Percentiles rank a stretch among this genome's conserved stretches.
Evolutionary conservation across 1,140 invertebrate species (phyloP).

Genomic region (Brachionus asplanchnoidis): DNA sequence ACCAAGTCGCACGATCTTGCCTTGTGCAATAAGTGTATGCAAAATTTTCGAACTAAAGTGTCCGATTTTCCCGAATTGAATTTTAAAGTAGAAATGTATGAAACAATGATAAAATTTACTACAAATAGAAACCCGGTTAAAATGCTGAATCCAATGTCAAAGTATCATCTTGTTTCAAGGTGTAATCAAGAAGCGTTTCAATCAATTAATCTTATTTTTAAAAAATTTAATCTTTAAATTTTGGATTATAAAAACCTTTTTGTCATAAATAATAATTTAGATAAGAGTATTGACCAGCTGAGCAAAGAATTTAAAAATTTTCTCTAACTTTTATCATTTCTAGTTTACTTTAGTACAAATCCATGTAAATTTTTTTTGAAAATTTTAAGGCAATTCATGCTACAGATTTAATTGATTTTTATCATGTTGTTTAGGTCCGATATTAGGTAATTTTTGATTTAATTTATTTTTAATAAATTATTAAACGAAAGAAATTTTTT

Average conservation of each 20-base stretch:
- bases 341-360: not conserved
- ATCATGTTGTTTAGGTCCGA: not conserved
- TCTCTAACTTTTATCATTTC: not conserved
- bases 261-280: not conserved
- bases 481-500: not conserved
- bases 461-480: not conserved
- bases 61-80: conserved; percentile 11
- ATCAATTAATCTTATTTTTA: conserved; percentile 26
- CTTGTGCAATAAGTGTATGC: conserved; percentile 12
- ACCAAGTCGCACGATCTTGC: not conserved
- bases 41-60: not conserved
- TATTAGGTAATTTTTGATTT: not conserved
- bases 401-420: not conserved
- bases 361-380: not conserved
- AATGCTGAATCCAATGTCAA: not conserved
- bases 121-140: conserved; percentile 31
- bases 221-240: conserved; percentile 26
- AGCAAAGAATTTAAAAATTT: not conserved
- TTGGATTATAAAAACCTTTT: not conserved
- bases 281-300: not conserved
- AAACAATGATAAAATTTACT: not conserved
- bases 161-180: not conserved
- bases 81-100: conserved; percentile 29
- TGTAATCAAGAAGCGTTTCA: conserved; percentile 34
- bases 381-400: not conserved